These are phyloP conservation scores for Nemotelus pantherinus DNA, from an alignment of 2,888 invertebrate species.

Conservation along the genomic window DNA sequence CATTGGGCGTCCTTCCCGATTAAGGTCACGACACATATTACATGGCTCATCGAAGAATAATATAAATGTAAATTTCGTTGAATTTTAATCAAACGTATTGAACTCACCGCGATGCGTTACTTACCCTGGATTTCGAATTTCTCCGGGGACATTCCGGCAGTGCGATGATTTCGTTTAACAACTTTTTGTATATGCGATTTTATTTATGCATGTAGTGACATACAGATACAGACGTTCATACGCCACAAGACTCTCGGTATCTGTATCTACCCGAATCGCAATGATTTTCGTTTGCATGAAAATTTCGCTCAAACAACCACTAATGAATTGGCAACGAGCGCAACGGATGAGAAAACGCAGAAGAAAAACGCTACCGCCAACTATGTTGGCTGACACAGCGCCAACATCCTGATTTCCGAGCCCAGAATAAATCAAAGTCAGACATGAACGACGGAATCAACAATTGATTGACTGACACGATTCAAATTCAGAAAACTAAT, in stretches of 20 bases:
- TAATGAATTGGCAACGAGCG: conserved; percentile 12
- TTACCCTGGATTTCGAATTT: not conserved
- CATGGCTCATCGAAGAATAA: conserved; percentile 26
- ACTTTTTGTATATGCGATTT: too few relatives aligned
- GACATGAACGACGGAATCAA: not conserved
- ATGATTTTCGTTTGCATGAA: too few relatives aligned
- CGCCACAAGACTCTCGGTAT: too few relatives aligned
- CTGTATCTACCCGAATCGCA: too few relatives aligned
- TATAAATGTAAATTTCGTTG: conserved; percentile 39
- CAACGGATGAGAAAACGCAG: not conserved
- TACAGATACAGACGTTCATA: too few relatives aligned
- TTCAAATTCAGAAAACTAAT: conserved; percentile 41
- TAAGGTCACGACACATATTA: conserved; percentile 37
- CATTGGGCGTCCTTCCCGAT: conserved; percentile 26
- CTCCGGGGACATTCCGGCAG: not conserved
- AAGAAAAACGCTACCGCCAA: too few relatives aligned
- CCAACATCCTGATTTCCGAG: too few relatives aligned
- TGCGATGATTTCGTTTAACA: not conserved
- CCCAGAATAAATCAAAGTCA: conserved; percentile 37
- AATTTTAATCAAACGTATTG: conserved; percentile 38
- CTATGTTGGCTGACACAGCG: too few relatives aligned
- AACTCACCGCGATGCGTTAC: not conserved
- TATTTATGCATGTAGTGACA: too few relatives aligned
- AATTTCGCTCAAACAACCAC: not conserved
- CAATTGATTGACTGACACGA: conserved; percentile 39